phyloP scores from a whole-genome alignment of 1,140 invertebrate species.

The Oscheius sp. region DNA sequence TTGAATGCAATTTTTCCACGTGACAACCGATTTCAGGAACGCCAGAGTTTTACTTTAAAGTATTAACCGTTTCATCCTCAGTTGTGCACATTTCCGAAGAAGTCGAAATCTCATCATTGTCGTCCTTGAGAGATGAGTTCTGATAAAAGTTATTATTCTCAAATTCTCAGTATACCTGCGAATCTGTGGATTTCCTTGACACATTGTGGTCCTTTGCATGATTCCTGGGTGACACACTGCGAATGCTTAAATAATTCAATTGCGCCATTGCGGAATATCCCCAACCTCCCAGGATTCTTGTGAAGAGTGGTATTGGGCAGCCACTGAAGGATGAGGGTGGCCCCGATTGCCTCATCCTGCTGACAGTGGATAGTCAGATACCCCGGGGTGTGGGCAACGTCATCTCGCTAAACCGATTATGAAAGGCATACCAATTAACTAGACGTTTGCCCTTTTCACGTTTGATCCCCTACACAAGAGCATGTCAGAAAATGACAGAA shows the following conservation, averaged over 20 bases:
- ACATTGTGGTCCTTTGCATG: too few relatives aligned
- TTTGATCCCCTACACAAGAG: not conserved
- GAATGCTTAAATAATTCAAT: slow-evolving; percentile 43
- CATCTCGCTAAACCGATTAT: slow-evolving; percentile 69
- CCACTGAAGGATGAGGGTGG: slow-evolving; percentile 84
- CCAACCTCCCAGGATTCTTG: slow-evolving; percentile 74
- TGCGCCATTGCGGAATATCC: not conserved
- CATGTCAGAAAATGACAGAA: not conserved
- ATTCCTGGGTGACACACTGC: slow-evolving; percentile 54
- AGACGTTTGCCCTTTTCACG: not conserved
- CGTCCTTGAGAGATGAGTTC: slow-evolving; percentile 4
- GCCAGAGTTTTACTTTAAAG: too few relatives aligned
- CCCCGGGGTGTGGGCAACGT: slow-evolving; percentile 82
- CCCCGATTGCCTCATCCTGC: slow-evolving; percentile 66
- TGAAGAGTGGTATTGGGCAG: slow-evolving; percentile 84
- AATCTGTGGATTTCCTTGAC: too few relatives aligned
- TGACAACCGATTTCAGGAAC: too few relatives aligned
- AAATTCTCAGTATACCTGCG: too few relatives aligned
- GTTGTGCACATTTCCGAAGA: not conserved
- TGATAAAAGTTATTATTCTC: too few relatives aligned
- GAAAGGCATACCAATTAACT: not conserved
- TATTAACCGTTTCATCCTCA: slow-evolving; percentile 36
- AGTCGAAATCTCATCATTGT: slow-evolving; percentile 2
- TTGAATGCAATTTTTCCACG: too few relatives aligned
- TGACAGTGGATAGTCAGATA: slow-evolving; percentile 82